phyloP scores from a whole-genome alignment of 2,888 invertebrate species.

The Clusia tigrina region DNA sequence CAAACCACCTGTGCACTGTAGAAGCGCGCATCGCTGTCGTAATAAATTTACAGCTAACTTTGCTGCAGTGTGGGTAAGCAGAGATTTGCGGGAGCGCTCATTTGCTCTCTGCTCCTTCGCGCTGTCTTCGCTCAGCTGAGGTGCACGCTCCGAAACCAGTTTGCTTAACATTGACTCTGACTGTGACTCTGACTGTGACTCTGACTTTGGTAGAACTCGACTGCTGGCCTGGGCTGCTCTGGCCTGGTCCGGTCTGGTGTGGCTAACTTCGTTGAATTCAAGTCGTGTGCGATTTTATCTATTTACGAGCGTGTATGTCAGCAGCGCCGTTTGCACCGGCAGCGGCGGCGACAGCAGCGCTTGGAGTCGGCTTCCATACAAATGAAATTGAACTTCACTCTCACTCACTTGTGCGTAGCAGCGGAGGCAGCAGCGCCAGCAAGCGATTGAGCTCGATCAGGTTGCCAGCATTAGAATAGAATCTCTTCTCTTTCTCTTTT shows the following conservation, averaged over 20 bases:
- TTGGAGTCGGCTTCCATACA: constrained; percentile 10
- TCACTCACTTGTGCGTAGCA: constrained; percentile 44
- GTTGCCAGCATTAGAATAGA: constrained; percentile 18
- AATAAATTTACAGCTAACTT: constrained; percentile 64
- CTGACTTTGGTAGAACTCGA: constrained; percentile 42
- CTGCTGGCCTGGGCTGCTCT: constrained; percentile 20
- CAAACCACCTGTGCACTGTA: constrained; percentile 32
- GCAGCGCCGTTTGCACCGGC: not conserved
- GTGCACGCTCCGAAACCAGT: constrained; percentile 43
- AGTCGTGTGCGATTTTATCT: constrained; percentile 13
- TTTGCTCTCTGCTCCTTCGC: not conserved
- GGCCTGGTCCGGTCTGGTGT: constrained; percentile 24
- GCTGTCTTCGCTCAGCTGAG: not conserved
- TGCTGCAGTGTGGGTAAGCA: constrained; percentile 46
- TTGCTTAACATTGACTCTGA: constrained; percentile 55
- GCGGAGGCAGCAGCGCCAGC: constrained; percentile 17
- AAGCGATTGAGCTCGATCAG: too few species aligned
- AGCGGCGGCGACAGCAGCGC: too few species aligned
- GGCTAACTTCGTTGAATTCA: too few species aligned
- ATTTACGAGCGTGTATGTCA: not conserved
- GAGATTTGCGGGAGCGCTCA: constrained; percentile 24
- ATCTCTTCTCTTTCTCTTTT: too few species aligned
- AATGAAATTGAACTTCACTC: constrained; percentile 52
- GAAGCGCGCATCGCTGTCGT: constrained; percentile 34
- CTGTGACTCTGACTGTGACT: too few species aligned